phyloP scores from a whole-genome alignment of 1,140 invertebrate species.

The Bombus soroeensis region DNA sequence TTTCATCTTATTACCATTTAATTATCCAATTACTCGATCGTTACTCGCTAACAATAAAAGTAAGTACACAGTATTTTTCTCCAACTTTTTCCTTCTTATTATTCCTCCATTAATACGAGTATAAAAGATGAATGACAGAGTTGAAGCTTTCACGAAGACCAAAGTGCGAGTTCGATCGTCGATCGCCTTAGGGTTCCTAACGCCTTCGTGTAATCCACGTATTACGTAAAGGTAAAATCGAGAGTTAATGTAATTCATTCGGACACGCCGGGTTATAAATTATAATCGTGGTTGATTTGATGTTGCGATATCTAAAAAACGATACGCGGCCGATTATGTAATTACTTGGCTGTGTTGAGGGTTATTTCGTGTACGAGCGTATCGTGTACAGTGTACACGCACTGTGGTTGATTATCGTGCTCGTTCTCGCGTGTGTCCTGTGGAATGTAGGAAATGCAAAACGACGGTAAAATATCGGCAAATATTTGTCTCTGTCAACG shows the following conservation, averaged over 20 bases:
- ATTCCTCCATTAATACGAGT: too few relatives aligned
- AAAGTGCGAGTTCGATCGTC: not conserved
- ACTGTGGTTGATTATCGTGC: not conserved
- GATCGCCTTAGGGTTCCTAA: not conserved
- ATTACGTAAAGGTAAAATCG: constrained; percentile 50
- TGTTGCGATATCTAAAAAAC: constrained; percentile 29
- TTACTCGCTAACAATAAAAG: not conserved
- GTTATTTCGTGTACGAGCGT: too few relatives aligned
- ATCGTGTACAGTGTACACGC: too few relatives aligned
- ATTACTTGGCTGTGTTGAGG: not conserved
- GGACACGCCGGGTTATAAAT: constrained; percentile 30
- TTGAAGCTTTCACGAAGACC: constrained; percentile 6
- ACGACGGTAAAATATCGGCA: constrained; percentile 1
- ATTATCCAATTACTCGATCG: not conserved
- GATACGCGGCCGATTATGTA: constrained; percentile 25
- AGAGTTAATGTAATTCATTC: constrained; percentile 33
- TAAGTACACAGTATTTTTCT: not conserved
- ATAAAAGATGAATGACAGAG: not conserved
- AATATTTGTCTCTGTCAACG: constrained; percentile 13
- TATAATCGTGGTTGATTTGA: constrained; percentile 21
- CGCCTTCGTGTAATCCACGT: not conserved
- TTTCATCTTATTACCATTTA: not conserved
- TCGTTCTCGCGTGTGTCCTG: not conserved
- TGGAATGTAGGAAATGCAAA: constrained; percentile 17
- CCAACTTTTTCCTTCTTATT: not conserved